Percentiles rank a stretch among this genome's conserved stretches.
Conservation (phyloP, 2,797 vertebrate genomes). For the Trichosurus vulpecula region DNA sequence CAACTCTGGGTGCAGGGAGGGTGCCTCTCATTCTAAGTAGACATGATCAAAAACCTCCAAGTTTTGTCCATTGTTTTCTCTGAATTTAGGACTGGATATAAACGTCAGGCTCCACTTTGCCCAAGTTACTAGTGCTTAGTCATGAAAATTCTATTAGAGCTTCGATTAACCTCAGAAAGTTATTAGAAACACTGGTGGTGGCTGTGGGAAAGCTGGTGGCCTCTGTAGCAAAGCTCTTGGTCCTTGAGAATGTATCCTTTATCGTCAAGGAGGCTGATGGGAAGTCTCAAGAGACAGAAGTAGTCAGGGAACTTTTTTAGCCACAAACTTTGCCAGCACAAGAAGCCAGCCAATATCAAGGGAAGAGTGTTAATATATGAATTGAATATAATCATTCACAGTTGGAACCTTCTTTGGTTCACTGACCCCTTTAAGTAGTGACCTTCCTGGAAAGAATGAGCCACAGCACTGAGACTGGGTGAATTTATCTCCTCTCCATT, state of each 20-base stretch:
- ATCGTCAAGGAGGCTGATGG: background rate
- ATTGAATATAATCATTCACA: background rate
- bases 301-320: background rate
- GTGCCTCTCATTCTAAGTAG: background rate
- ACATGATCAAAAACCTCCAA: background rate
- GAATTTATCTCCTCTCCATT: background rate
- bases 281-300: background rate
- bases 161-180: background rate
- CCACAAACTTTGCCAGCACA: background rate
- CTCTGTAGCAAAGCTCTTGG: background rate
- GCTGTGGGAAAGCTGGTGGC: background rate
- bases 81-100: background rate
- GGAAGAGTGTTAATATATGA: background rate
- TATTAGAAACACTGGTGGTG: background rate
- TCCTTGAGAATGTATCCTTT: background rate
- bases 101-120: background rate
- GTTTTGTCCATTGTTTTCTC: background rate
- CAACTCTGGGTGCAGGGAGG: background rate
- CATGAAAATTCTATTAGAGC: background rate
- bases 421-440: background rate
- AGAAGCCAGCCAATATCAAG: background rate
- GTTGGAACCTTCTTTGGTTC: background rate
- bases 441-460: background rate
- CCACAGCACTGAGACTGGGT: background rate
- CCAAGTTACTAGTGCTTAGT: background rate